Evolutionary conservation across 2,888 invertebrate genomes (phyloP).

Genomic region (Theretra japonica): DNA sequence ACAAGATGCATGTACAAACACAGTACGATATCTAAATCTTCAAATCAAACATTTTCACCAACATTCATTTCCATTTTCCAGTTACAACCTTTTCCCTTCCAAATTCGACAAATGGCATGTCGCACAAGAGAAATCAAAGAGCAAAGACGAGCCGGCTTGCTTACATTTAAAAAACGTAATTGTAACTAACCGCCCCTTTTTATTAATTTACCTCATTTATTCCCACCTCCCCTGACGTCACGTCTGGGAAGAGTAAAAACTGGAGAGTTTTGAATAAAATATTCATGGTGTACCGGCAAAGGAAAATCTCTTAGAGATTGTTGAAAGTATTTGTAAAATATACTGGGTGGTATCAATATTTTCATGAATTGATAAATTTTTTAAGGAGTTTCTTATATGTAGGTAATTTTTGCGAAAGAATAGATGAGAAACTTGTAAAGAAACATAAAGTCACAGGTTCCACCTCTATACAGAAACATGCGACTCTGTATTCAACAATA

Average conservation of each 20-base stretch:
- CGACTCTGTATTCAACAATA: no score
- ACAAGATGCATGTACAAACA: not conserved
- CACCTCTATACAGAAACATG: no score
- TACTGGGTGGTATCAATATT: not conserved
- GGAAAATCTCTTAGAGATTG: constrained; percentile 41
- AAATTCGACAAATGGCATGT: constrained; percentile 76
- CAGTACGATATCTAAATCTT: not conserved
- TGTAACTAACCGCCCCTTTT: constrained; percentile 83
- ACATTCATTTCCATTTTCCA: constrained; percentile 39
- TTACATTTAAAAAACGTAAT: constrained; percentile 84
- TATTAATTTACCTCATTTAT: constrained; percentile 84
- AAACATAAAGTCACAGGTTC: no score
- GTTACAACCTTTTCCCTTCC: constrained; percentile 44
- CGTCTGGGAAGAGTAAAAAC: constrained; percentile 66
- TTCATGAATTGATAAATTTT: not conserved
- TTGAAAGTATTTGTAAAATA: not conserved
- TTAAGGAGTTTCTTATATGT: no score
- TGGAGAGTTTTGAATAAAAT: constrained; percentile 65
- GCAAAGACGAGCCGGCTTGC: constrained; percentile 77
- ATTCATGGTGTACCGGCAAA: constrained; percentile 66
- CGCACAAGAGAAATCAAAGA: constrained; percentile 81
- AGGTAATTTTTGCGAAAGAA: no score
- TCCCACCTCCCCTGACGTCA: constrained; percentile 66
- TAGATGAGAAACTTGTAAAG: no score
- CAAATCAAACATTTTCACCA: not conserved